A percentile compares a stretch with the other conserved stretches of the same genome.
phyloP scores from a whole-genome alignment of 2,113 vertebrate genomes.

The Nannospalax galili region DNA sequence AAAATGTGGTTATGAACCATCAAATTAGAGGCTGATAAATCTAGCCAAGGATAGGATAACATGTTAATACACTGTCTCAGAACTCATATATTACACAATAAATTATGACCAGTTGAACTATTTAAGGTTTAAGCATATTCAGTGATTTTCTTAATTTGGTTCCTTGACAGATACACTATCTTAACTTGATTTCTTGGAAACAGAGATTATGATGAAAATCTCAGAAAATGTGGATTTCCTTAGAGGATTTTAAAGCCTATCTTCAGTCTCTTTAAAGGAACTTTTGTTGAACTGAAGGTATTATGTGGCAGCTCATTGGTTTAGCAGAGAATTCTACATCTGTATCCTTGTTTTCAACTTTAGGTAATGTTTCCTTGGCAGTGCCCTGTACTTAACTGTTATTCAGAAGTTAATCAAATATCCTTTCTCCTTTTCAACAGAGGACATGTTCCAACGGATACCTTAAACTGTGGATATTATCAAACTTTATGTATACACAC shows the following conservation, averaged over 20 bases:
- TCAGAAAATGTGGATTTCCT: neutral
- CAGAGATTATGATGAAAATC: neutral
- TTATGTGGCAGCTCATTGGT: neutral
- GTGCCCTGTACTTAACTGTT: neutral
- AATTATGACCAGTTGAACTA: neutral
- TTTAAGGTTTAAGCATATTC: neutral
- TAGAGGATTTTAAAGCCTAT: neutral
- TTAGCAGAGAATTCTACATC: constrained; percentile 15
- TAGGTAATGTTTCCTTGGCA: constrained; percentile 50
- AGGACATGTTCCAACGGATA: neutral
- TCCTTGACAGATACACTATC: neutral
- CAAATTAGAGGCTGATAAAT: constrained; percentile 14
- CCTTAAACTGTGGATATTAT: neutral
- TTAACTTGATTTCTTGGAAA: constrained; percentile 35
- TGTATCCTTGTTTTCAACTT: constrained; percentile 2
- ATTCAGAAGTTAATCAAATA: constrained; percentile 19
- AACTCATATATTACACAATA: neutral
- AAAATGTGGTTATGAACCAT: constrained; percentile 44
- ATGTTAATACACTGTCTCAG: constrained; percentile 9
- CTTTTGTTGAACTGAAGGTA: neutral
- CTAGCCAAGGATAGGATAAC: neutral
- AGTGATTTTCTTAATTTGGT: constrained; percentile 15
- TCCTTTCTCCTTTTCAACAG: neutral
- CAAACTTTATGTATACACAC: neutral
- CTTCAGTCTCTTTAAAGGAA: neutral